Conservation (phyloP, 2,797 vertebrate species). For the Phoebastria nigripes region DNA sequence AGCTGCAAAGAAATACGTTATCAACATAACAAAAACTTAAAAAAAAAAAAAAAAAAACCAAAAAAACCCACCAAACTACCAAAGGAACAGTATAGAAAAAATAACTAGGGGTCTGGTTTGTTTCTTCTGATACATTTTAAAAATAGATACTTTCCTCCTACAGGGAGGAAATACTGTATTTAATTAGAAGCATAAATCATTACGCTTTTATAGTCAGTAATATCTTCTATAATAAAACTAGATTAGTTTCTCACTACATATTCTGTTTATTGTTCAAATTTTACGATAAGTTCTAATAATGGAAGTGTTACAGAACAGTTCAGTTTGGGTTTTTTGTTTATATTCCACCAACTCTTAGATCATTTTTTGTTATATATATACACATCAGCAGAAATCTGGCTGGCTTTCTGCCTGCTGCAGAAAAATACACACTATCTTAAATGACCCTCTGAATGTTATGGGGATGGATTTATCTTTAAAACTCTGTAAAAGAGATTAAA, state of each 20-base stretch:
- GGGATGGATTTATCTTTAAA: neutral
- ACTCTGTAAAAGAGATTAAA: neutral
- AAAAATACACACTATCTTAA: neutral
- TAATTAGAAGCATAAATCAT: constrained; percentile 53
- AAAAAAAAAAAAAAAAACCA: neutral
- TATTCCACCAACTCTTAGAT: neutral
- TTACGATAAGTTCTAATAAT: neutral
- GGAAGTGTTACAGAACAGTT: neutral
- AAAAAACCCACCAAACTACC: neutral
- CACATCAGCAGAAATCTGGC: neutral
- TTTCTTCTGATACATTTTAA: constrained; percentile 6
- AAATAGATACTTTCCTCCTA: neutral
- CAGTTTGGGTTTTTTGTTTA: neutral
- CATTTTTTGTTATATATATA: neutral
- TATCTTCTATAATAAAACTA: constrained; percentile 4
- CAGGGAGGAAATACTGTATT: neutral
- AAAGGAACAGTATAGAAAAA: neutral
- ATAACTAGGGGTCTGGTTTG: neutral
- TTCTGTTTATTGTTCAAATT: constrained; percentile 1
- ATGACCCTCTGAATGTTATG: neutral
- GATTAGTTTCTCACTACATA: constrained; percentile 3
- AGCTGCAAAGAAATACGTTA: neutral
- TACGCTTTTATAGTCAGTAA: neutral
- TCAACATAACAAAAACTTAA: neutral
- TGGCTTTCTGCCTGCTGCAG: neutral